These are phyloP conservation scores for Hippocampus abdominalis DNA, from an alignment of 2,113 vertebrate species.

Conservation along the genomic window DNA sequence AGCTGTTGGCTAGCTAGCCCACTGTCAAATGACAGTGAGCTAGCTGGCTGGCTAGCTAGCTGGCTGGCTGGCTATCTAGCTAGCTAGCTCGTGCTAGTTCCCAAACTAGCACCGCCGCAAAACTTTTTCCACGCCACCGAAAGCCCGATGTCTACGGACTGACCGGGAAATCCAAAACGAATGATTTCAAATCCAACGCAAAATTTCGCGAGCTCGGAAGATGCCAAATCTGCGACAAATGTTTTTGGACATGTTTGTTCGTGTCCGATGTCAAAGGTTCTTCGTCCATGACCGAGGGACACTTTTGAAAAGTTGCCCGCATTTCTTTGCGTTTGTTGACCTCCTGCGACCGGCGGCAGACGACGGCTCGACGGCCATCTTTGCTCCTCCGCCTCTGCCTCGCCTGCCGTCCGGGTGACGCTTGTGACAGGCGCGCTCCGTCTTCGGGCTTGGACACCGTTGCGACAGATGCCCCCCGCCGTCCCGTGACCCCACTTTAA, in stretches of 20 bases:
- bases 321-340: not conserved
- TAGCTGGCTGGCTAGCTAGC: no score
- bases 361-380: not conserved
- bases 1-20: no score
- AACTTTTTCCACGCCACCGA: no score
- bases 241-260: no score
- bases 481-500: conserved; percentile 55
- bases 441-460: not conserved
- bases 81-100: not conserved
- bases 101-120: no score
- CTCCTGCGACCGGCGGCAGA: not conserved
- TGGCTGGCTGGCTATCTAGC: no score
- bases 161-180: no score
- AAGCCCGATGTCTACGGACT: no score
- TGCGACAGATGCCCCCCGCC: conserved; percentile 12
- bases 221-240: no score
- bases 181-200: no score
- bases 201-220: no score
- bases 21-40: no score
- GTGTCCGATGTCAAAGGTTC: not conserved
- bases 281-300: not conserved
- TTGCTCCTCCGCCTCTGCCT: conserved; percentile 1
- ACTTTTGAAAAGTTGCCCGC: not conserved
- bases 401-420: conserved; percentile 7
- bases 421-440: conserved; percentile 33